Conservation (phyloP, 64 coral and sea anemone species). For the Dendrophyllia cribrosa region DNA sequence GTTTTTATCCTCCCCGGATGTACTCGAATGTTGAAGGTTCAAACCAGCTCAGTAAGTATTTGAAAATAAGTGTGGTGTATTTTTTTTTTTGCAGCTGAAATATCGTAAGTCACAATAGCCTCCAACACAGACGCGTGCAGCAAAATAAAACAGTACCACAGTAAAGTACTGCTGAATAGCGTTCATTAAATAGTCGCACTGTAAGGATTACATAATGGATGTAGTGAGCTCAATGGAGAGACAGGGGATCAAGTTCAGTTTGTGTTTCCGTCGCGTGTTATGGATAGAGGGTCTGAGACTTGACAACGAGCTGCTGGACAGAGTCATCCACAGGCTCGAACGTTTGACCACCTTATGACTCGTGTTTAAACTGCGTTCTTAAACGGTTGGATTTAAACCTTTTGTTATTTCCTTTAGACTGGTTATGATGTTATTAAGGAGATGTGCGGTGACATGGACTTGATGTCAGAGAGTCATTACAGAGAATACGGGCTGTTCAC, state of each 20-base stretch:
- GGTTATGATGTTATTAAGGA: conserved; percentile 95
- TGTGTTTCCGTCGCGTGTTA: conserved; percentile 90
- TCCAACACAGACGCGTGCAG: too few species aligned
- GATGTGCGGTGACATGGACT: conserved; percentile 94
- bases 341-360: too few species aligned
- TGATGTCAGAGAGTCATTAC: conserved; percentile 65
- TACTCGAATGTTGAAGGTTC: conserved; percentile 95
- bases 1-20: conserved; percentile 88
- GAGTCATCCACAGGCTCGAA: too few species aligned
- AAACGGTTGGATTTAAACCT: neutral
- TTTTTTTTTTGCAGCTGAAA: neutral
- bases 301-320: conserved; percentile 82
- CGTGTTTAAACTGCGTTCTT: neutral
- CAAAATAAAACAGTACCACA: too few species aligned
- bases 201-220: conserved; percentile 90
- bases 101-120: too few species aligned
- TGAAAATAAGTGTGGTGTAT: neutral
- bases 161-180: too few species aligned
- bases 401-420: conserved; percentile 60
- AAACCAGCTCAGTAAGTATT: conserved; percentile 92
- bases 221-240: conserved; percentile 83
- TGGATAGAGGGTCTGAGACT: conserved; percentile 70
- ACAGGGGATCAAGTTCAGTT: conserved; percentile 75
- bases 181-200: too few species aligned
- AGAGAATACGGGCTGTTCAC: conserved; percentile 94